phyloP scores from a whole-genome alignment of 2,797 vertebrate species.

The Emys orbicularis region DNA sequence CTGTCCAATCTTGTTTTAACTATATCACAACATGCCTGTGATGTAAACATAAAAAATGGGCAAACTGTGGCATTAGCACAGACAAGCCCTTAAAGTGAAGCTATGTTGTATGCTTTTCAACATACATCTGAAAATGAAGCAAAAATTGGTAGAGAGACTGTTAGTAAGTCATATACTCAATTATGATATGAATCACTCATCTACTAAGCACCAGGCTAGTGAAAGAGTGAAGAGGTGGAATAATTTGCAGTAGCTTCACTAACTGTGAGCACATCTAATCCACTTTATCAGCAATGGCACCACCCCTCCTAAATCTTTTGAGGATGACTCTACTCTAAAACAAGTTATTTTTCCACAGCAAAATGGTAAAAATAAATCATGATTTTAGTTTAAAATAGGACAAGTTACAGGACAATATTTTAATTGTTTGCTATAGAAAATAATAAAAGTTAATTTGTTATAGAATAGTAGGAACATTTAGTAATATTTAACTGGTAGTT shows the following conservation, averaged over 20 bases:
- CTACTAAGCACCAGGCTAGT: not conserved
- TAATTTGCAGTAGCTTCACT: not conserved
- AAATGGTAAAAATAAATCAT: no score
- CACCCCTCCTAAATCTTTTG: not conserved
- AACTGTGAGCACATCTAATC: not conserved
- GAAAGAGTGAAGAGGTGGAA: no score
- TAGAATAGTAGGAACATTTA: no score
- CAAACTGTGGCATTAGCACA: not conserved
- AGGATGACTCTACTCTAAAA: not conserved
- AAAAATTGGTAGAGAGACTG: not conserved
- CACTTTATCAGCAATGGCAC: not conserved
- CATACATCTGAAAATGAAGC: not conserved
- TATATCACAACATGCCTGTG: not conserved
- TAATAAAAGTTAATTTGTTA: no score
- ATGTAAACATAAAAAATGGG: not conserved
- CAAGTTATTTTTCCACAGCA: not conserved
- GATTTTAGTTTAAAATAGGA: no score
- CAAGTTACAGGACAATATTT: no score
- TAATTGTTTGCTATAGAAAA: no score
- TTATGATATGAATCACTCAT: not conserved
- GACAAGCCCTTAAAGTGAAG: not conserved
- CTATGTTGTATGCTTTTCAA: not conserved
- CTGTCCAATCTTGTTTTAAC: not conserved
- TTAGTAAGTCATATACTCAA: not conserved
- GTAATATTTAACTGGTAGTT: not conserved